phyloP scores from a whole-genome alignment of 1,140 invertebrate species.

The Glossosoma conforme region DNA sequence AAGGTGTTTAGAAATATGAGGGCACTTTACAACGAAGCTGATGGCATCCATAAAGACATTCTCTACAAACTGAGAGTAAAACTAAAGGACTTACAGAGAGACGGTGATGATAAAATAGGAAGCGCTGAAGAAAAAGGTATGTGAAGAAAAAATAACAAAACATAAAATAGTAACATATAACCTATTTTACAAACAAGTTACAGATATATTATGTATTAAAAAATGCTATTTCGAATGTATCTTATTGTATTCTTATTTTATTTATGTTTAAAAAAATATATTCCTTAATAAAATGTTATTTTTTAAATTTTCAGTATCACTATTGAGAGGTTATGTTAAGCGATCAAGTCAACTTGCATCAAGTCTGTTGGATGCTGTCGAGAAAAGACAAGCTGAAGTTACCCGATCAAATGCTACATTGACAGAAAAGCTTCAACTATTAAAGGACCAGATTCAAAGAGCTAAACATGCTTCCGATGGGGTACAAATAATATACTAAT shows the following conservation, averaged over 20 bases:
- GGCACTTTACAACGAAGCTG: constrained; percentile 48
- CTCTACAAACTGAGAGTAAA: constrained; percentile 44
- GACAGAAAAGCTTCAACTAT: constrained; percentile 56
- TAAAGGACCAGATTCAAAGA: constrained; percentile 69
- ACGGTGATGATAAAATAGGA: constrained; percentile 44
- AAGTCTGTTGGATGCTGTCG: constrained; percentile 49
- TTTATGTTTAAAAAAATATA: neutral
- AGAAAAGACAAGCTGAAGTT: constrained; percentile 54
- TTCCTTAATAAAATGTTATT: constrained; percentile 3
- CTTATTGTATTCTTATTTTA: neutral
- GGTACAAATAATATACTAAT: constrained; percentile 50
- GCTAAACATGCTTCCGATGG: constrained; percentile 76
- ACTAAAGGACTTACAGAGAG: constrained; percentile 41
- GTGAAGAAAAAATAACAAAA: constrained; percentile 16
- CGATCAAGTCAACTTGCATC: constrained; percentile 50
- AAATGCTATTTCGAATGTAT: neutral
- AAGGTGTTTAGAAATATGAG: constrained; percentile 47
- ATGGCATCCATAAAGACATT: constrained; percentile 43
- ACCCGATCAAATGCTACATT: constrained; percentile 58
- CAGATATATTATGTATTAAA: constrained; percentile 8
- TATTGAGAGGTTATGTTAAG: constrained; percentile 54
- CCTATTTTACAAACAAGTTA: constrained; percentile 2
- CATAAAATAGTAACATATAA: constrained; percentile 12
- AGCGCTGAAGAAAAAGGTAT: constrained; percentile 44
- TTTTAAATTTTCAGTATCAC: constrained; percentile 45